A percentile compares a stretch with the other conserved stretches of the same genome.
Evolutionary conservation across 2,797 vertebrate genomes (phyloP).

Genomic region (Danio tinwini): DNA sequence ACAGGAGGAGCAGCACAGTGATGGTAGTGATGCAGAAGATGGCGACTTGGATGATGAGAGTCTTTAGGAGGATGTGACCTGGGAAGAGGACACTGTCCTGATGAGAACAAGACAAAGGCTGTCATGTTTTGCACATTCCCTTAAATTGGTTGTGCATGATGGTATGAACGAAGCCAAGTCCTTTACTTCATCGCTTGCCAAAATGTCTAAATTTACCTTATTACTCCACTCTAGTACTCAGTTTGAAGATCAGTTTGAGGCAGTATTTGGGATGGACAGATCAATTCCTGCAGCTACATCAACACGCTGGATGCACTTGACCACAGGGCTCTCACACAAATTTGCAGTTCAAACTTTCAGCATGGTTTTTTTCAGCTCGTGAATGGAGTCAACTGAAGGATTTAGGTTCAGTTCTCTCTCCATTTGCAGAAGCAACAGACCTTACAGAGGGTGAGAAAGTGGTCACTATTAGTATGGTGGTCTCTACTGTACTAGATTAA

Average conservation of each 20-base stretch:
- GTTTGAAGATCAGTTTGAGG: conserved; percentile 37
- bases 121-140: conserved; percentile 52
- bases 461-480: conserved; percentile 46
- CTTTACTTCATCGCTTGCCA: conserved; percentile 27
- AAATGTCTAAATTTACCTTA: conserved; percentile 17
- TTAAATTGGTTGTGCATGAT: conserved; percentile 45
- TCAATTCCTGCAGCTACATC: conserved; percentile 42
- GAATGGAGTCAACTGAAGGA: conserved; percentile 49
- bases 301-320: conserved; percentile 44
- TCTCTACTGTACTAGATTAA: conserved; percentile 41
- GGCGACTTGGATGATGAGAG: conserved; percentile 36
- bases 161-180: conserved; percentile 37
- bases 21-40: neutral
- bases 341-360: conserved; percentile 37
- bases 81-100: conserved; percentile 17
- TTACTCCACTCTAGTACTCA: conserved; percentile 23
- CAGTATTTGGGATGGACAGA: conserved; percentile 25
- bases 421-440: conserved; percentile 49
- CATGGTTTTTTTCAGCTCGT: conserved; percentile 40
- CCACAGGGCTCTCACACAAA: conserved; percentile 35
- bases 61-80: conserved; percentile 40
- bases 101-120: conserved; percentile 30
- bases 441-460: conserved; percentile 41
- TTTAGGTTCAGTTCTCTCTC: conserved; percentile 28
- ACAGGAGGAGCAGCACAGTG: conserved; percentile 14